Conservation (phyloP, 64 coral and sea anemone genomes). For the Montipora efflorescens region DNA sequence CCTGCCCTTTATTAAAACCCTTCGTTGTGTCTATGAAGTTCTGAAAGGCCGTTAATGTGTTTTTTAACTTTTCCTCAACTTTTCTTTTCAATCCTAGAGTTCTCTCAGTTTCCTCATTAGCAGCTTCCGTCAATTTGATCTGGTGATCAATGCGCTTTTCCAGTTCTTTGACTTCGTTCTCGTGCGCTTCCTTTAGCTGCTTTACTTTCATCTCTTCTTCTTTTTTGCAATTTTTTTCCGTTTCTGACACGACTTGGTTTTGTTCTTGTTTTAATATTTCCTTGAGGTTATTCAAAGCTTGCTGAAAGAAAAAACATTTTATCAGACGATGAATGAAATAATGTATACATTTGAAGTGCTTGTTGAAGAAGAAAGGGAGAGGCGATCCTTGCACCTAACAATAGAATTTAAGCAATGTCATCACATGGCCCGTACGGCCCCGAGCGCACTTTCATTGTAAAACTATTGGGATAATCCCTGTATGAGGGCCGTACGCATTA, state of each 20-base stretch:
- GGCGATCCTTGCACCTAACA: no score
- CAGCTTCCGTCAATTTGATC: conserved; percentile 41
- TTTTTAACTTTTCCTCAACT: conserved; percentile 75
- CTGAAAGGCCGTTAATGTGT: conserved; percentile 80
- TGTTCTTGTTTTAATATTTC: conserved; percentile 78
- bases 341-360: no score
- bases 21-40: conserved; percentile 93
- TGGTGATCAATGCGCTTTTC: conserved; percentile 51
- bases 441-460: no score
- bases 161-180: conserved; percentile 75
- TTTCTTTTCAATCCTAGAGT: conserved; percentile 59
- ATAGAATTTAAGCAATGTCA: no score
- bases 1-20: conserved; percentile 85
- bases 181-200: conserved; percentile 33
- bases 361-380: no score
- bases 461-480: no score
- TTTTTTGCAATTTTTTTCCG: conserved; percentile 80
- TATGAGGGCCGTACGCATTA: no score
- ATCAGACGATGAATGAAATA: no score
- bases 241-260: conserved; percentile 52
- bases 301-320: conserved; percentile 25
- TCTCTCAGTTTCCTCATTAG: conserved; percentile 48
- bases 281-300: conserved; percentile 76
- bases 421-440: no score
- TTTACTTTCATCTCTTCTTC: conserved; percentile 59